Base-by-base conservation (phyloP, 2,888 invertebrate genomes). In the Macrophya alboannulata region DNA sequence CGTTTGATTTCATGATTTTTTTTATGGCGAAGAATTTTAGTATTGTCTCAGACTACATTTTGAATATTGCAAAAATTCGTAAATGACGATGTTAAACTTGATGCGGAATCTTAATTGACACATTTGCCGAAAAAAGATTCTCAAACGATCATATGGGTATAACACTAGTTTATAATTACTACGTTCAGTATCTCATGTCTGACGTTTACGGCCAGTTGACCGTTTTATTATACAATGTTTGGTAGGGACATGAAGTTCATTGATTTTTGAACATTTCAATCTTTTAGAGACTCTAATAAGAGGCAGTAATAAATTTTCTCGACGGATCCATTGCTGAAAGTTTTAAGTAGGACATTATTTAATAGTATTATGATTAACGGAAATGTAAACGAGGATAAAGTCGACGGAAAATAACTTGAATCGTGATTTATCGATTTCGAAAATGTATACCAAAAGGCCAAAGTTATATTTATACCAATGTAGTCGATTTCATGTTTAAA, bases 261-360 rank as follows among this genome's bases (percentile, higher is more conserved):
- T 74, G 40, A 74, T 74, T 74, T 45, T 9, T 43, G 5, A 45
- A 45, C 21, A 74, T 74, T 48, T 74, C 45, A 45, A 31, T 74
- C 21, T 74, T 48, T 25, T 12, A 43, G 21, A 21, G 17, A 4
- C 45, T 74, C 21, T 43, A 48, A 45, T 45, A 45, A 43, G 25
- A 48, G 25, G 21, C 45, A 21, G 74, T 48, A 21, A 74, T 74
- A 43, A 48, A 25, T 74, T 21, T 48, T 45, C 12, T 45, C 45
- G 12, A 74, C n/a, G 74, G 45, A 45, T 48, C 2, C n/a, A 25
- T 25, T 25, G 74, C 45, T 74, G 74, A 45, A 43, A 74, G 74
- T 74, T 74, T 25, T 21, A 74, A 25, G 48, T 10, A 4, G 10
- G 15, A 43, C 21, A 74, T 74, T 15, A 74, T 74, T 74, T 25